phyloP scores from a whole-genome alignment of 2,113 vertebrate genomes.

The Prunella fulvescens region DNA sequence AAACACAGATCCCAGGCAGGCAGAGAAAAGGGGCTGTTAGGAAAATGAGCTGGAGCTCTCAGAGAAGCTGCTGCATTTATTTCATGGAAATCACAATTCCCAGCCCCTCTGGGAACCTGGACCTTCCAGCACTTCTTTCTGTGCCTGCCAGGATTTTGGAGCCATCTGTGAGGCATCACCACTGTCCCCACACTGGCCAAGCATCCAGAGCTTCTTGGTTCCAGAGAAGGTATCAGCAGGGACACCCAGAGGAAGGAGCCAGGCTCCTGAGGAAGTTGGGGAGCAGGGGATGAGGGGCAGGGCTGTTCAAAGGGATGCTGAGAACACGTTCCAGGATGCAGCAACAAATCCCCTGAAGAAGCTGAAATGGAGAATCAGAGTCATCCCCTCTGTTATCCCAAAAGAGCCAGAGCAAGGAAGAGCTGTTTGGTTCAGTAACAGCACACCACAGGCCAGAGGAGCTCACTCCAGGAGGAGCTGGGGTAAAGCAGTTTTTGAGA shows the following conservation, averaged over 20 bases:
- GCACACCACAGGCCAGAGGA: not conserved
- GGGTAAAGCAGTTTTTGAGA: not conserved
- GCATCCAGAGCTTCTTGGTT: fast-evolving
- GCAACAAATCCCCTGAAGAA: not conserved
- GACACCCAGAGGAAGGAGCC: not conserved
- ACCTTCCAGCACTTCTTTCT: not conserved
- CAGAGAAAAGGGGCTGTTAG: not conserved
- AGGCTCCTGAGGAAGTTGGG: not conserved
- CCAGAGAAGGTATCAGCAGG: not conserved
- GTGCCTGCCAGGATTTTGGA: not conserved
- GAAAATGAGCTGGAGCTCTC: not conserved
- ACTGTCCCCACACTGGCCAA: not conserved
- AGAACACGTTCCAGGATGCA: not conserved
- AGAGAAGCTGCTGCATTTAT: not conserved
- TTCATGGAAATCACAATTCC: not conserved
- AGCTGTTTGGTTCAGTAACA: not conserved
- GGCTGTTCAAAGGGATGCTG: not conserved
- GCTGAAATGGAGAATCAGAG: not conserved
- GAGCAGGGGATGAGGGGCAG: not conserved
- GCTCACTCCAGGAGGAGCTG: not conserved
- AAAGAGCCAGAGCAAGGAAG: not conserved
- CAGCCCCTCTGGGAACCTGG: not conserved
- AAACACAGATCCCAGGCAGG: not conserved
- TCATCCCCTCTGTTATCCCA: not conserved
- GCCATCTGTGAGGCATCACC: not conserved